These are phyloP conservation scores for Ips typographus DNA, from an alignment of 1,140 invertebrate genomes.

Conservation along the genomic window DNA sequence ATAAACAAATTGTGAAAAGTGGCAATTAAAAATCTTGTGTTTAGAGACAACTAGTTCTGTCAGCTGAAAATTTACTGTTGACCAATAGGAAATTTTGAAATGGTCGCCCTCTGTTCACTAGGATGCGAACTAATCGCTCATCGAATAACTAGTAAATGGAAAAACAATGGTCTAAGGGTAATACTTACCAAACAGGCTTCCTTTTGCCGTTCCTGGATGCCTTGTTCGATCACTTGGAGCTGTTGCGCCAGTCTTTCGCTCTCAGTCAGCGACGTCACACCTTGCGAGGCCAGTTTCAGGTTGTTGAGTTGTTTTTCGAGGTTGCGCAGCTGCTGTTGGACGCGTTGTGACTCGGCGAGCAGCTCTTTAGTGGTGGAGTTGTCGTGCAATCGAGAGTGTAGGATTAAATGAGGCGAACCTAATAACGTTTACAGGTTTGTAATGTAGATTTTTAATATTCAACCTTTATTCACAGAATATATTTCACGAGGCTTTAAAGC, in stretches of 20 bases:
- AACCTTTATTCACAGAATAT: no score
- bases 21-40: no score
- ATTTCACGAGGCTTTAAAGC: no score
- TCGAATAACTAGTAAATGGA: not conserved
- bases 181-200: constrained; percentile 58
- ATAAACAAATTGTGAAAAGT: no score
- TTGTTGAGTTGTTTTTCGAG: constrained; percentile 68
- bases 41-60: no score
- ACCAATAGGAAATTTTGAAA: no score
- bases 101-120: no score
- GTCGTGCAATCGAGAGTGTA: constrained; percentile 47
- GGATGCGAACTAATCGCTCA: no score
- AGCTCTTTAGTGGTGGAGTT: constrained; percentile 49
- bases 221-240: constrained; percentile 66
- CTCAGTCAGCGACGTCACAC: constrained; percentile 54
- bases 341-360: constrained; percentile 62
- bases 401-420: constrained; percentile 52
- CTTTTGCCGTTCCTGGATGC: constrained; percentile 66
- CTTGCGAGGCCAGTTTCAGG: constrained; percentile 59
- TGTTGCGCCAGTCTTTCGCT: constrained; percentile 64
- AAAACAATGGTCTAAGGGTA: not conserved
- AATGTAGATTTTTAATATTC: no score
- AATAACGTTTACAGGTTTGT: constrained; percentile 10
- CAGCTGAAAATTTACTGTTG: no score
- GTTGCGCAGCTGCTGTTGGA: constrained; percentile 65